Evolutionary conservation across 1,140 invertebrate species (phyloP), one percentile per base, ranked within the genome.

Genomic region (Trichonephila clavata): DNA sequence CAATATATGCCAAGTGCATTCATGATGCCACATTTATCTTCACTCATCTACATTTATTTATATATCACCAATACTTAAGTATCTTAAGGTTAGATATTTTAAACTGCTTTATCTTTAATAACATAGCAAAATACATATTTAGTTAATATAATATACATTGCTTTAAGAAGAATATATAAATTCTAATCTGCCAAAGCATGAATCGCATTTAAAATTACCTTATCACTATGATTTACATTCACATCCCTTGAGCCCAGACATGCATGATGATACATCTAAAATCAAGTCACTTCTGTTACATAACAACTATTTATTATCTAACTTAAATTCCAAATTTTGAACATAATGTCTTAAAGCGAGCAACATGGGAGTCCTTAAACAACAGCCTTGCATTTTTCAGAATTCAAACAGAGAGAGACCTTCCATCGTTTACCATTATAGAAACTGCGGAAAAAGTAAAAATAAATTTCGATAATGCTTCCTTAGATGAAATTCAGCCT

Each of bases 401-500:
- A 83, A 83, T 83, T 57, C 2, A 50, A 50, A 57, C 60, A 50
- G 59, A 32, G 32, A 39, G 60, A 32, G 14, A 77, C 27, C 27
- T 77, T 18, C 27, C 68, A 39, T 77, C 68, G 32, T 77, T 77
- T 32, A 77, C 24, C 68, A 77, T 77, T 77, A 77, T 32, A 88
- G 61, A 68, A 68, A 39, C 39, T 7, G 3, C 2, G 18, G 13
- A 80, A 57, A 90, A 80, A 90, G 61, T 32, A 80, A 90, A 90
- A 80, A 43, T 68, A 80, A 90, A 90, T 57, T 90, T 90, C 68
- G 88, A 90, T 90, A 90, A 90, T 90, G 71, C 50, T 20, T 80
- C 50, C 89, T 91, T 83, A 63, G 57, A 43, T 91, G 89, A 91
- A 83, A 91, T 63, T 71, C 43, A 1, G 57, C 89, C 89, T 21